A percentile compares a stretch with the other conserved stretches of the same genome.
Evolutionary conservation across 1,140 invertebrate genomes (phyloP).

Genomic region (Drosophila erecta): DNA sequence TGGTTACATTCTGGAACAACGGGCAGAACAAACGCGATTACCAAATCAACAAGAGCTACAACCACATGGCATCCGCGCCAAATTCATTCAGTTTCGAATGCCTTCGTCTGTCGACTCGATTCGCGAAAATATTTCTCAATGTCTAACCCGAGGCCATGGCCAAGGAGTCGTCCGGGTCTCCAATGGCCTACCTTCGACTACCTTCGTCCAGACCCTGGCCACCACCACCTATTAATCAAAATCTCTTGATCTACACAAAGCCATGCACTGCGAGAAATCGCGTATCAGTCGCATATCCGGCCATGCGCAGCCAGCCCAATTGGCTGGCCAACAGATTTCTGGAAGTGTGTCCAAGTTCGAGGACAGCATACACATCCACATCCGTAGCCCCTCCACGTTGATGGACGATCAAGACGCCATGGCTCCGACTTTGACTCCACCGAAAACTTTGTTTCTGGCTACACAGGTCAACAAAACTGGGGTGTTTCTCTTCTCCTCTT

Average conservation of each 20-base stretch:
- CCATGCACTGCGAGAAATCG: conserved; percentile 66
- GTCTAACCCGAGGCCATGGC: conserved; percentile 66
- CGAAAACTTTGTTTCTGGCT: neutral
- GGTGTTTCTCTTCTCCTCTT: no score
- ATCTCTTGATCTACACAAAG: conserved; percentile 78
- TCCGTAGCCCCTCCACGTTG: conserved; percentile 68
- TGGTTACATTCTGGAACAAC: conserved; percentile 6
- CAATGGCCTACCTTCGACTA: conserved; percentile 4
- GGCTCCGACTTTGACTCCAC: conserved; percentile 2
- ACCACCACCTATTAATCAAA: conserved; percentile 81
- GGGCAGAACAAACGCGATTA: conserved; percentile 54
- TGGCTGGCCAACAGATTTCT: conserved; percentile 46
- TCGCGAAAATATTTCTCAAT: conserved; percentile 81
- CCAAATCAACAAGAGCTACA: conserved; percentile 30
- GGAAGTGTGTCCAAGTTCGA: conserved; percentile 59
- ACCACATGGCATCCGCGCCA: conserved; percentile 7
- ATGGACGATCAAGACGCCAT: conserved; percentile 55
- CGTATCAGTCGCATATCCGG: no score
- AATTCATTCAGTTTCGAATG: conserved; percentile 72
- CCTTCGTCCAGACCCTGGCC: conserved; percentile 28
- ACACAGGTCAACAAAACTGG: conserved; percentile 13
- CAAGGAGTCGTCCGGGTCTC: conserved; percentile 21
- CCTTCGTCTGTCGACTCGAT: conserved; percentile 72
- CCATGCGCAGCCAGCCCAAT: conserved; percentile 27
- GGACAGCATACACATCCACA: conserved; percentile 60